Evolutionary conservation across 64 coral and sea anemone species (phyloP).

Genomic region (Actinia equina): DNA sequence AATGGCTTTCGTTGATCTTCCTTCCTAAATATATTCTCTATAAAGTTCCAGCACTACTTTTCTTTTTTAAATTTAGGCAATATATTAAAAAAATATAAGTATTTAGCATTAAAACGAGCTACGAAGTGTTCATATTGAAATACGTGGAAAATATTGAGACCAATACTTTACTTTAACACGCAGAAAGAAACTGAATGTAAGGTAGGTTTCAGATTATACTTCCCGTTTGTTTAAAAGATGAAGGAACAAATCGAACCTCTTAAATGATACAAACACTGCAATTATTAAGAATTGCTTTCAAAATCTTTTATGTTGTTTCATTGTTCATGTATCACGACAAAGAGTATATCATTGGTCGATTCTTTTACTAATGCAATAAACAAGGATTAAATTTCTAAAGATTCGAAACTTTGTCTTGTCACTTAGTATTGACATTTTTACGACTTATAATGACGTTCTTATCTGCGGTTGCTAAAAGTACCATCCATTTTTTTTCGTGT

Average conservation of each 20-base stretch:
- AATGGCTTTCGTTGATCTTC: not conserved
- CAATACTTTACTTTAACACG: not conserved
- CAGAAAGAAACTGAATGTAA: constrained; percentile 6
- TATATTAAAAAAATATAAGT: not conserved
- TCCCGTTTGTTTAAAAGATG: not conserved
- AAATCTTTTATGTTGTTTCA: no score
- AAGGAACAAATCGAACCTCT: not conserved
- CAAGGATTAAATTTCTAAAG: no score
- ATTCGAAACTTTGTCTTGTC: no score
- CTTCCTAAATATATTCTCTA: not conserved
- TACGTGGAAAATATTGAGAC: not conserved
- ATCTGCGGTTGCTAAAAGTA: no score
- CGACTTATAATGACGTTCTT: no score
- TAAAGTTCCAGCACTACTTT: not conserved
- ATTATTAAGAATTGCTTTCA: no score
- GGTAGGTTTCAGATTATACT: not conserved
- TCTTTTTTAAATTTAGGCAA: not conserved
- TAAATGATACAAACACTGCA: no score
- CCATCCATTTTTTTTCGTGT: no score
- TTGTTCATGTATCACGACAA: no score
- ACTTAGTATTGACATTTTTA: no score
- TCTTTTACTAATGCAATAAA: no score
- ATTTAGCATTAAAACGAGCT: not conserved
- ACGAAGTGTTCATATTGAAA: not conserved
- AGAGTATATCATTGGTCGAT: no score